Percentiles rank a stretch among this genome's conserved stretches.
Evolutionary conservation across 1,140 invertebrate genomes (phyloP).

Genomic region (Rhizoglyphus robini): DNA sequence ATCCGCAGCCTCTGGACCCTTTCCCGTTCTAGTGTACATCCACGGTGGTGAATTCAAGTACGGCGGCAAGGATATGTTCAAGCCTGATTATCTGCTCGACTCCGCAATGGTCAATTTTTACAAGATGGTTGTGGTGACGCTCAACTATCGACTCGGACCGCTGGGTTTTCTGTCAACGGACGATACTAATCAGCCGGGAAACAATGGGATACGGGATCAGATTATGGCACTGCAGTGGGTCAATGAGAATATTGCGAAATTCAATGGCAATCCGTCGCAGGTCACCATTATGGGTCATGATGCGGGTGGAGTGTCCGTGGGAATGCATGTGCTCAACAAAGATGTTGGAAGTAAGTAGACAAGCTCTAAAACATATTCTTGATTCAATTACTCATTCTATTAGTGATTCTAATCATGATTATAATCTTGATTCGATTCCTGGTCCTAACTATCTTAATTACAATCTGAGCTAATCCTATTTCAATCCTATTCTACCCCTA

Average conservation of each 20-base stretch:
- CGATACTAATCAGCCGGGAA: constrained; percentile 65
- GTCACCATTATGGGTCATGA: constrained; percentile 88
- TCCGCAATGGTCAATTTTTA: constrained; percentile 27
- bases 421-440: no score
- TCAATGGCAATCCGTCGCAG: constrained; percentile 76
- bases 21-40: constrained; percentile 22
- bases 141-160: constrained; percentile 46
- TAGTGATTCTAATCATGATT: no score
- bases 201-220: constrained; percentile 89
- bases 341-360: constrained; percentile 64
- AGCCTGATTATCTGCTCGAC: constrained; percentile 34
- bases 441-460: no score
- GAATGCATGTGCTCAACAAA: constrained; percentile 81
- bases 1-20: background rate
- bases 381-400: no score
- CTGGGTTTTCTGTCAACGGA: constrained; percentile 64
- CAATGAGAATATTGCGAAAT: constrained; percentile 76
- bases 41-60: constrained; percentile 23
- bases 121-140: constrained; percentile 57
- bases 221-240: constrained; percentile 83
- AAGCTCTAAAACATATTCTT: no score
- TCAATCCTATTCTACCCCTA: background rate
- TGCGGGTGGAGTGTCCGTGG: constrained; percentile 82
- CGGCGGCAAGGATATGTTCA: constrained; percentile 21
- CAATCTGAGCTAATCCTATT: background rate